Conservation (phyloP, 2,113 vertebrate genomes). For the Oreochromis spilurus region DNA sequence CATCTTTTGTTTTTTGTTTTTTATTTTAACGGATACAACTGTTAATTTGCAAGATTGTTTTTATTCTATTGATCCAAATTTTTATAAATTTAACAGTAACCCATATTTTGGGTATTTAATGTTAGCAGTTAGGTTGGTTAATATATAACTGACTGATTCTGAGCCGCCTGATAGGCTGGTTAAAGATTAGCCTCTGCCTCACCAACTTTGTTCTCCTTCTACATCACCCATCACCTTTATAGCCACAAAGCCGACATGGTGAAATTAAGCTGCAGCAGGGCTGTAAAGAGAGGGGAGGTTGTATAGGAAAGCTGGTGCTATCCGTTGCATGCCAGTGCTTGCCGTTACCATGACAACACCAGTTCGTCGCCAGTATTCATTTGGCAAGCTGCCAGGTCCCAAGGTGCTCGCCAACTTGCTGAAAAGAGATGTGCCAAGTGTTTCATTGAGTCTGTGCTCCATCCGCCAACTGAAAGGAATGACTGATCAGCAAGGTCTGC, state of each 20-base stretch:
- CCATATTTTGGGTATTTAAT: background rate
- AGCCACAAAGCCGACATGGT: background rate
- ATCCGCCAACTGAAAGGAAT: background rate
- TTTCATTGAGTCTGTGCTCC: conserved; percentile 23
- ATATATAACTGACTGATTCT: background rate
- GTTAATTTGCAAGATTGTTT: background rate
- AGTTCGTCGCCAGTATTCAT: background rate
- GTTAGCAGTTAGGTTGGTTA: background rate
- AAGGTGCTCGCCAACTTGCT: conserved; percentile 37
- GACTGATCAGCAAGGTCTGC: background rate
- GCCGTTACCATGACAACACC: conserved; percentile 59
- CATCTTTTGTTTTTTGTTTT: background rate
- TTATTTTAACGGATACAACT: background rate
- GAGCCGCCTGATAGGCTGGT: background rate
- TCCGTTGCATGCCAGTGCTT: conserved; percentile 15
- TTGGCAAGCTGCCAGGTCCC: conserved; percentile 32
- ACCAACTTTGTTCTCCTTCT: background rate
- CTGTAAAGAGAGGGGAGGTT: background rate
- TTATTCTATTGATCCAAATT: too few relatives aligned
- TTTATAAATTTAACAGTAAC: background rate
- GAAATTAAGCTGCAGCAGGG: conserved; percentile 15
- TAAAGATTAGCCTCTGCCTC: background rate
- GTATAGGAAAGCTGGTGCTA: background rate
- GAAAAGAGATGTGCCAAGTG: conserved; percentile 22
- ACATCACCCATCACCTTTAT: background rate